These are phyloP conservation scores for Spermophilus dauricus DNA, from an alignment of 2,113 vertebrate species.

Conservation along the genomic window DNA sequence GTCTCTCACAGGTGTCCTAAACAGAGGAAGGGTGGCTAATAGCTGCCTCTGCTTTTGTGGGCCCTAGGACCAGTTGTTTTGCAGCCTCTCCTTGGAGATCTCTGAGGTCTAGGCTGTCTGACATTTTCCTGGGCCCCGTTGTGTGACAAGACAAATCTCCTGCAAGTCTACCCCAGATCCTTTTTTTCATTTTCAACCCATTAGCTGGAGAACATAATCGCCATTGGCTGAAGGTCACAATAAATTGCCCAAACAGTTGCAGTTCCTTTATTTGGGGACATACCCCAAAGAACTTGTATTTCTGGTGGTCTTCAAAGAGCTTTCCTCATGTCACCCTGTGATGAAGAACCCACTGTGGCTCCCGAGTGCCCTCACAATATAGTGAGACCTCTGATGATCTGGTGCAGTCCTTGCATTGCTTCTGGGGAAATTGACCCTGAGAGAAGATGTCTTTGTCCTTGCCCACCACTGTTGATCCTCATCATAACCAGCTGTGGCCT, in stretches of 20 bases:
- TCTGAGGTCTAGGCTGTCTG: not conserved
- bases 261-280: not conserved
- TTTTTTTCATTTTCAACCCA: not conserved
- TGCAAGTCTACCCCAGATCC: not conserved
- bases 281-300: not conserved
- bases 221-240: not conserved
- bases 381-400: not conserved
- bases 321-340: not conserved
- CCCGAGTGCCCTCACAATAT: fast-evolving
- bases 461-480: not conserved
- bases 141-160: not conserved
- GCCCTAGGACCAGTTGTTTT: not conserved
- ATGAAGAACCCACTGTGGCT: not conserved
- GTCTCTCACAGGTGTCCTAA: not conserved
- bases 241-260: not conserved
- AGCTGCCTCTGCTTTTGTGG: not conserved
- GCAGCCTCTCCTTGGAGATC: not conserved
- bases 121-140: not conserved
- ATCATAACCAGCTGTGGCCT: not conserved
- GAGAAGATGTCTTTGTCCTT: not conserved
- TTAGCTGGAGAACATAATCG: not conserved
- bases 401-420: not conserved
- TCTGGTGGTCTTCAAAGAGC: not conserved
- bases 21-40: fast-evolving
- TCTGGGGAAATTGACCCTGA: not conserved